Conservation (phyloP, 2,797 vertebrate genomes). For the Yasuhikotakia modesta region DNA sequence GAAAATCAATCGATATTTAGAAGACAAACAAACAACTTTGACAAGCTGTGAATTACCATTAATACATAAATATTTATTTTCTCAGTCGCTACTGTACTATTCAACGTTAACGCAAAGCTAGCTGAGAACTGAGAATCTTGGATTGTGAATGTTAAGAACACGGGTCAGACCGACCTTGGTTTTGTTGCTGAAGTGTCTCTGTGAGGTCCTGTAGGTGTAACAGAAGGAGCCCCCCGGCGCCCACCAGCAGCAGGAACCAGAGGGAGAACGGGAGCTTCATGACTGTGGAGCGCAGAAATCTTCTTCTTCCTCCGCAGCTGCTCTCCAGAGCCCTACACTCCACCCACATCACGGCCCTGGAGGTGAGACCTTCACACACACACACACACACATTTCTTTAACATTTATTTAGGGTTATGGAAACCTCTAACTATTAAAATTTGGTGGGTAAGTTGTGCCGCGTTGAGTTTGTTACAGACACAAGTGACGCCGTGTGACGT, state of each 20-base stretch:
- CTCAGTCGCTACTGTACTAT: too few species aligned
- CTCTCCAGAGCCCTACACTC: conserved; percentile 64
- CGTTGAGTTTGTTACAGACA: neutral
- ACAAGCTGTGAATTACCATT: neutral
- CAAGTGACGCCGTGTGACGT: too few species aligned
- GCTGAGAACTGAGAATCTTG: neutral
- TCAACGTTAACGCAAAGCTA: too few species aligned
- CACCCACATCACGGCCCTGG: conserved; percentile 48
- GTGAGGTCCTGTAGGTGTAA: conserved; percentile 89
- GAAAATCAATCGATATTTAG: neutral
- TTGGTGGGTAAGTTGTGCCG: neutral
- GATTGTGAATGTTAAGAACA: neutral
- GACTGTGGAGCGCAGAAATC: conserved; percentile 55
- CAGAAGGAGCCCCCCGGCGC: conserved; percentile 88
- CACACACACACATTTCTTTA: conserved; percentile 41
- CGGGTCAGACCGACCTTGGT: conserved; percentile 80
- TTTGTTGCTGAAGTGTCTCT: conserved; percentile 82
- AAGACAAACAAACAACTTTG: neutral
- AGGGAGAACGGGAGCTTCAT: conserved; percentile 88
- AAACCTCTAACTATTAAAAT: neutral
- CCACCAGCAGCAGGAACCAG: conserved; percentile 91
- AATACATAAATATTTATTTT: neutral
- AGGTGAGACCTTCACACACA: conserved; percentile 26
- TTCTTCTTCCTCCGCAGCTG: conserved; percentile 65
- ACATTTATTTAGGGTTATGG: neutral